phyloP scores from a whole-genome alignment of 2,113 vertebrate genomes.

The Tragelaphus imberbis region DNA sequence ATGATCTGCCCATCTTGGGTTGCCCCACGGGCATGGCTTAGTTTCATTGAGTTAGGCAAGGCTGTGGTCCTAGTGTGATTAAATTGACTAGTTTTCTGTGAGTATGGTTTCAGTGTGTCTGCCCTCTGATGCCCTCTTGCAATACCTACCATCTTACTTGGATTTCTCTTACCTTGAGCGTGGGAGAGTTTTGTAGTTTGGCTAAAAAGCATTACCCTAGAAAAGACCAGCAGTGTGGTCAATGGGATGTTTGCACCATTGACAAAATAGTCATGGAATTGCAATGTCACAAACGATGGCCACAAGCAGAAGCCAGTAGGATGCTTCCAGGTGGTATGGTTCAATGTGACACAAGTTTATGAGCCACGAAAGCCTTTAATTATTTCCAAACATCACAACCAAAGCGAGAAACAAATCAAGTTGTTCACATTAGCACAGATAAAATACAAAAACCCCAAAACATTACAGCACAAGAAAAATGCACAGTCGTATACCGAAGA shows the following conservation, averaged over 20 bases:
- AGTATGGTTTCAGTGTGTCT: no score
- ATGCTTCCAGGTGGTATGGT: conserved; percentile 21
- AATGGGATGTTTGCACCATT: not conserved
- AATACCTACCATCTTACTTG: no score
- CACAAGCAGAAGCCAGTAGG: not conserved
- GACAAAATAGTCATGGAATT: not conserved
- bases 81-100: no score
- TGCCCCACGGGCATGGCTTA: no score
- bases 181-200: not conserved
- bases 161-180: no score
- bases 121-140: no score
- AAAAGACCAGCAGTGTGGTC: not conserved
- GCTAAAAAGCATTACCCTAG: not conserved
- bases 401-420: conserved; percentile 47
- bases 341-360: not conserved
- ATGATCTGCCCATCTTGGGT: no score
- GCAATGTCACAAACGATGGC: accelerated
- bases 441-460: not conserved
- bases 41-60: no score
- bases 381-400: conserved; percentile 39
- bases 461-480: not conserved
- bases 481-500: not conserved
- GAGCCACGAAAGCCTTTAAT: conserved; percentile 20
- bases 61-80: no score
- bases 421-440: not conserved